Conservation (phyloP, 1,140 invertebrate genomes). For the Medauroidea extradentata region DNA sequence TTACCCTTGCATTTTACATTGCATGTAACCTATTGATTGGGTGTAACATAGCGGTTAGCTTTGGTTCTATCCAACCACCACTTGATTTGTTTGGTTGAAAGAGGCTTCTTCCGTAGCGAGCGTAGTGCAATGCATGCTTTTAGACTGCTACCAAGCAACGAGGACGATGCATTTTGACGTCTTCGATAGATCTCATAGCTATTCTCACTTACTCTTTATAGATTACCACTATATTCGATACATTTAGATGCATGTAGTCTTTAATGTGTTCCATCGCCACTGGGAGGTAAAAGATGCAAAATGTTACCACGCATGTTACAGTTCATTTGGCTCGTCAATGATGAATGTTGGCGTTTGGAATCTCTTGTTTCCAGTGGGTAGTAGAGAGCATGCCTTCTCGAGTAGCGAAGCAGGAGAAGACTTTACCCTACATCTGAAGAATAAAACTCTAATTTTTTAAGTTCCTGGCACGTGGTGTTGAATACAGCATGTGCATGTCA, state of each 20-base stretch:
- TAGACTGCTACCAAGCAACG: slow-evolving; percentile 12
- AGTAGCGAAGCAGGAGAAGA: neutral
- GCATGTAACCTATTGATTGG: slow-evolving; percentile 21
- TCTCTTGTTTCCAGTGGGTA: neutral
- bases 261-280: slow-evolving; percentile 17
- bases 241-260: slow-evolving; percentile 14
- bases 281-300: slow-evolving; percentile 10
- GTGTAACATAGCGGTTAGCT: slow-evolving; percentile 17
- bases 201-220: slow-evolving; percentile 16
- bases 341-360: slow-evolving; percentile 3
- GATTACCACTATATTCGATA: slow-evolving; percentile 17
- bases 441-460: slow-evolving; percentile 8
- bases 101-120: slow-evolving; percentile 12
- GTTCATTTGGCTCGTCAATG: neutral
- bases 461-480: neutral
- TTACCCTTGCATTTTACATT: slow-evolving; percentile 22
- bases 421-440: neutral
- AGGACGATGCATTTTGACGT: slow-evolving; percentile 13
- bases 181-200: slow-evolving; percentile 19
- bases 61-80: slow-evolving; percentile 16
- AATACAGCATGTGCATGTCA: slow-evolving; percentile 1
- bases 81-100: slow-evolving; percentile 18
- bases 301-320: neutral
- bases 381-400: no score
- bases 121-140: slow-evolving; percentile 14